phyloP scores from a whole-genome alignment of 2,797 vertebrate species.

The Peromyscus eremicus region DNA sequence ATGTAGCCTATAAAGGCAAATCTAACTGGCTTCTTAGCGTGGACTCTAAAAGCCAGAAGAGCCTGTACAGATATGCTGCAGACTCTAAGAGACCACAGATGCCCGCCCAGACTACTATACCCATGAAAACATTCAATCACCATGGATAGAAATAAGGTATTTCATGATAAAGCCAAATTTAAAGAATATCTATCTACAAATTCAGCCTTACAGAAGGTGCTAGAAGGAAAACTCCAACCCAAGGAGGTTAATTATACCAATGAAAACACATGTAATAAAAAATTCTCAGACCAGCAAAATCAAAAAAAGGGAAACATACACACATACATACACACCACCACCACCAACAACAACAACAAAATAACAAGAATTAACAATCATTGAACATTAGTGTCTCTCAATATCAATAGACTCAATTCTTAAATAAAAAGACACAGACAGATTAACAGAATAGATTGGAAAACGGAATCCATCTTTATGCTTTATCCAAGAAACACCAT shows the following conservation, averaged over 20 bases:
- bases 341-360: not conserved
- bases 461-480: not conserved
- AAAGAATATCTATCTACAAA: not conserved
- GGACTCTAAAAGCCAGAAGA: too few species aligned
- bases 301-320: not conserved
- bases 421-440: not conserved
- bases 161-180: not conserved
- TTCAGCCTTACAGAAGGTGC: not conserved
- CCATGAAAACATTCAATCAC: not conserved
- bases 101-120: not conserved
- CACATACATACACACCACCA: not conserved
- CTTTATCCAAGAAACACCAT: not conserved
- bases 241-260: not conserved
- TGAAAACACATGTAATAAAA: not conserved
- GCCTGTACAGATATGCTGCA: too few species aligned
- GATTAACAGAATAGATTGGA: not conserved
- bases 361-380: not conserved
- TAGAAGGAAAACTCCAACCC: not conserved
- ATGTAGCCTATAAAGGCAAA: too few species aligned
- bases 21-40: too few species aligned
- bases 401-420: not conserved
- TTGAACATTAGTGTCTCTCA: not conserved
- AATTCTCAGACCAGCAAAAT: not conserved
- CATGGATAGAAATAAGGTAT: not conserved
- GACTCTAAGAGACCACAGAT: too few species aligned